Base-by-base conservation (phyloP, 2,888 invertebrate genomes). In the Poecilobothrus nobilitatus region DNA sequence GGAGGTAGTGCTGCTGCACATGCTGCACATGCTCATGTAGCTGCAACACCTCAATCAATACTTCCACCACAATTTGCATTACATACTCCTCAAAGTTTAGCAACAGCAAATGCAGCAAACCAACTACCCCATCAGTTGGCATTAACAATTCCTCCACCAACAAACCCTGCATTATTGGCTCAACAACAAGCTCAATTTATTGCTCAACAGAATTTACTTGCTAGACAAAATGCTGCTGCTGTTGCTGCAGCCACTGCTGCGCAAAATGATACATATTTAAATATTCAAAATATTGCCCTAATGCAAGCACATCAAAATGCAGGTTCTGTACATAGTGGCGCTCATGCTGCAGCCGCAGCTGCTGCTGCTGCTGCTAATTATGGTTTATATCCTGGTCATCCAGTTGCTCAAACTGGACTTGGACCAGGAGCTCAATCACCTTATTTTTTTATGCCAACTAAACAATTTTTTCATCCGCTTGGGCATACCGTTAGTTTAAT, bases 191-290 rank as follows among this genome's bases (percentile, higher is more conserved):
- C 84, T 2, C 85, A 85, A 77, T 83, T 85, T 72, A 89, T 90
- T 77, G 90, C 90, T 67, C 89, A 89, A 77, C 89, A 89, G 77
- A 89, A 84, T 81, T 82, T 90, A 65, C 79, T 90, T 70, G 88
- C 86, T 66, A 84, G 86, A 5, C 90, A 89, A 74, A 87, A 87
- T 78, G 88, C 88, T 76, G 87, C 87, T 74, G 82, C 83, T 76
- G 87, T 87, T 74, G 82, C 83, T 7, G 86, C 86, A 65, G 81
- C 78, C 20, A 82, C 79, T 0, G 81, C 76, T 72, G 73, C 76
- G 76, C 79, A 79, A 66, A 76, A 75, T 34, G 76, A 78, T 63
- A 75, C 76, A 65, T 74, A 75, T 69, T 76, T 76, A 33, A 73
- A 74, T 69, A 72, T 74, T 37, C 78, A 76, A 69, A 66, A 61